phyloP scores from a whole-genome alignment of 2,888 invertebrate genomes.

The Trissolcus brochymenae region DNA sequence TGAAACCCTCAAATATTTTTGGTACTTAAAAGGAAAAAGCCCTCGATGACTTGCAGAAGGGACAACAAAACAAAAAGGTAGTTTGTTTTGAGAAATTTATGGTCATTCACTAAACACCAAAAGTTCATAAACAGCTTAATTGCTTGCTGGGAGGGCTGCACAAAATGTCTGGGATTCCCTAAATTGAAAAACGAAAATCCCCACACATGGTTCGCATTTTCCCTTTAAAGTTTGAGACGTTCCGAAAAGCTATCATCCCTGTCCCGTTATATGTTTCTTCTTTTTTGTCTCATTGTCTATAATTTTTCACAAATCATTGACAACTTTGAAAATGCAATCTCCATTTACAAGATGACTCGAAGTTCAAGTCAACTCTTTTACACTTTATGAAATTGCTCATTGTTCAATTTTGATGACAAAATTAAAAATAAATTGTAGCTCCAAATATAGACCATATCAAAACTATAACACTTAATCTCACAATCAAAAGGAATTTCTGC shows the following conservation, averaged over 20 bases:
- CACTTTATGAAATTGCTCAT: too few relatives aligned
- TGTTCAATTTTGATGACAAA: too few relatives aligned
- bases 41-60: neutral
- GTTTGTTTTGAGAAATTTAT: constrained; percentile 37
- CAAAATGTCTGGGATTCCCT: constrained; percentile 12
- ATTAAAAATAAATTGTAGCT: too few relatives aligned
- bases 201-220: constrained; percentile 16
- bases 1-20: neutral
- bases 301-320: too few relatives aligned
- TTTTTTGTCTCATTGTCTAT: too few relatives aligned
- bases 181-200: constrained; percentile 13
- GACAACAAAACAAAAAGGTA: constrained; percentile 14
- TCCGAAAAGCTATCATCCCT: neutral
- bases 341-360: too few relatives aligned
- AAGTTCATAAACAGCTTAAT: constrained; percentile 25
- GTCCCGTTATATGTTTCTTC: neutral
- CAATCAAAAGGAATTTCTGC: neutral
- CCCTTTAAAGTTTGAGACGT: neutral
- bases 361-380: too few relatives aligned
- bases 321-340: too few relatives aligned
- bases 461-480: too few relatives aligned
- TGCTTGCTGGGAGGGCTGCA: constrained; percentile 1
- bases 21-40: constrained; percentile 1
- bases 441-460: too few relatives aligned
- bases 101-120: constrained; percentile 5